Evolutionary conservation across 2,113 vertebrate genomes (phyloP), one percentile per base, ranked within the genome.

Genomic region (Lophius piscatorius): DNA sequence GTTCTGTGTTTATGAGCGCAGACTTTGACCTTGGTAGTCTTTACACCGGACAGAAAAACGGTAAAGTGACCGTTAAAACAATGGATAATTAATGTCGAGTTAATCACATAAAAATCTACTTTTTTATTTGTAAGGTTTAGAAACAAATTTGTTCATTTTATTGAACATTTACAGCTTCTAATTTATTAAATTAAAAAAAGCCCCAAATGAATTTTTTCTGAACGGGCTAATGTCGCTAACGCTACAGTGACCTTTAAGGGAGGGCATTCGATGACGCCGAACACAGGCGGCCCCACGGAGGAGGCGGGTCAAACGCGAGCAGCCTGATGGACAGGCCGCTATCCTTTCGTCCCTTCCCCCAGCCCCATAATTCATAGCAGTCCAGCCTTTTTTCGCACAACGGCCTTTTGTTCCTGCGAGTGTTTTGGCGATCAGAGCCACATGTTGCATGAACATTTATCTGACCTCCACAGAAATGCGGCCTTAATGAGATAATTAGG

Each of bases 351-450:
- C 54, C 34, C 50, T 50, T 46, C 46, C 51, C 51, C 35, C 20
- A 45, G 20, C 49, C 35, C 51, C 40, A 68, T 86, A 70, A 76
- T 70, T 80, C 64, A 66, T 45, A 57, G 75, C 69, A 82, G 74
- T 54, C 48, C 29, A 24, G 59, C 51, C n/a, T n/a, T n/a, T 47
- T 60, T 62, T 45, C 57, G 34, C 68, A 89, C 83, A 89, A 87
- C 84, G 70, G 76, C 29, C 82, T 82, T 77, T 85, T 88, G 87
- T 87, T 91, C 80, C 84, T 80, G 56, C 45, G 74, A 77, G 63
- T 46, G 76, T 70, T 84, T 84, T 74, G 70, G 70, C 83, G 89
- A 92, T 90, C 65, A 84, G 77, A 84, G 84, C 82, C 89, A 90
- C 82, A 90, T 91, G 86, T 77, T 65, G 41, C 63, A 42, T 9